These are phyloP conservation scores for Nasua narica DNA, from an alignment of 2,797 vertebrate genomes.

Conservation along the genomic window DNA sequence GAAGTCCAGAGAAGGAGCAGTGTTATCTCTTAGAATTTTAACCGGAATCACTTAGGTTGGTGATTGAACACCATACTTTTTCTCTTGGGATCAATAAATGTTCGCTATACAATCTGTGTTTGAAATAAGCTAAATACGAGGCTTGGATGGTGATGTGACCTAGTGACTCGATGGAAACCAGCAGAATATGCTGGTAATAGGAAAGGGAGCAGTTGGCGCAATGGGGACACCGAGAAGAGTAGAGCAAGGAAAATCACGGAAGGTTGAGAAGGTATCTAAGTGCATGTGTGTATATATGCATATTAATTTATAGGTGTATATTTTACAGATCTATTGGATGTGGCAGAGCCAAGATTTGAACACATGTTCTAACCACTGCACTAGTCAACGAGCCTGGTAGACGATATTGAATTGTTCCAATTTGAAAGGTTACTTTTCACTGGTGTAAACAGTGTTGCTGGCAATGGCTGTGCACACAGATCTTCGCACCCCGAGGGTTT, in stretches of 20 bases:
- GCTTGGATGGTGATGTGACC: neutral
- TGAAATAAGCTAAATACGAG: neutral
- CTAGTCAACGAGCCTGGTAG: neutral
- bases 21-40: neutral
- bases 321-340: neutral
- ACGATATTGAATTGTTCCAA: neutral
- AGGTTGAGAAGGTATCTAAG: rapidly evolving
- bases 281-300: no score
- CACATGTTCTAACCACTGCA: neutral
- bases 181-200: neutral
- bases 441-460: neutral
- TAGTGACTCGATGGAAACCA: neutral
- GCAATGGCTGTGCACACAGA: rapidly evolving
- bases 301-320: neutral
- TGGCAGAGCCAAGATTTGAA: neutral
- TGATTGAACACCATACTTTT: neutral
- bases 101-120: neutral
- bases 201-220: neutral
- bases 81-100: neutral
- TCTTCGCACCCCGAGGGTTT: neutral
- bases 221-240: neutral
- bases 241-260: neutral
- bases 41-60: neutral
- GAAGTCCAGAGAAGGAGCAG: neutral
- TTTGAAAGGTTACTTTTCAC: neutral